These are phyloP conservation scores for Syritta pipiens DNA, from an alignment of 2,888 invertebrate species.

Conservation along the genomic window DNA sequence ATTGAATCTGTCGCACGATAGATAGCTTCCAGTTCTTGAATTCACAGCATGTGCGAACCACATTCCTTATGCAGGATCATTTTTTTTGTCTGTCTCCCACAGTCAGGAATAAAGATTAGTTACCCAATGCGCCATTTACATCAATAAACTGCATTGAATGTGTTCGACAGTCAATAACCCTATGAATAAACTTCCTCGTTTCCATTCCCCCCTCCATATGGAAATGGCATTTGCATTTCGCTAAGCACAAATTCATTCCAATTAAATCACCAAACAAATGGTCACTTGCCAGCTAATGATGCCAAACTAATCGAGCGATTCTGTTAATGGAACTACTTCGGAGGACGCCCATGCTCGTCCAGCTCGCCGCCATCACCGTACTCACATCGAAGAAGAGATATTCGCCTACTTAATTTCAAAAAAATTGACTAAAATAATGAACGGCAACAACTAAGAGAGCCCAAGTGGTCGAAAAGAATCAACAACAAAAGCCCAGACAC, in stretches of 20 bases:
- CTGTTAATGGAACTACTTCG: constrained; percentile 57
- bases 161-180: constrained; percentile 30
- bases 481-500: constrained; percentile 43
- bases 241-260: constrained; percentile 53
- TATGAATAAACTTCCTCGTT: constrained; percentile 22
- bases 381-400: constrained; percentile 24
- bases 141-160: no score
- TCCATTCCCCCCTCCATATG: not conserved
- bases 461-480: constrained; percentile 31
- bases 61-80: no score
- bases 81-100: no score
- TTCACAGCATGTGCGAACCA: no score
- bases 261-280: constrained; percentile 68
- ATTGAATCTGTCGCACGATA: no score
- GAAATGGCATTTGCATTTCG: constrained; percentile 26
- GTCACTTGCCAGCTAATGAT: constrained; percentile 63
- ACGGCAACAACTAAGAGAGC: constrained; percentile 35
- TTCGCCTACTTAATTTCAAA: constrained; percentile 53
- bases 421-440: constrained; percentile 52
- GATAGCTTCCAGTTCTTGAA: no score
- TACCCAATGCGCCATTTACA: no score
- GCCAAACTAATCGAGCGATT: constrained; percentile 66
- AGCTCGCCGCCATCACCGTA: not conserved
- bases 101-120: no score
- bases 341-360: constrained; percentile 31